Evolutionary conservation across 2,113 vertebrate species (phyloP).

Genomic region (Apteryx mantelli): DNA sequence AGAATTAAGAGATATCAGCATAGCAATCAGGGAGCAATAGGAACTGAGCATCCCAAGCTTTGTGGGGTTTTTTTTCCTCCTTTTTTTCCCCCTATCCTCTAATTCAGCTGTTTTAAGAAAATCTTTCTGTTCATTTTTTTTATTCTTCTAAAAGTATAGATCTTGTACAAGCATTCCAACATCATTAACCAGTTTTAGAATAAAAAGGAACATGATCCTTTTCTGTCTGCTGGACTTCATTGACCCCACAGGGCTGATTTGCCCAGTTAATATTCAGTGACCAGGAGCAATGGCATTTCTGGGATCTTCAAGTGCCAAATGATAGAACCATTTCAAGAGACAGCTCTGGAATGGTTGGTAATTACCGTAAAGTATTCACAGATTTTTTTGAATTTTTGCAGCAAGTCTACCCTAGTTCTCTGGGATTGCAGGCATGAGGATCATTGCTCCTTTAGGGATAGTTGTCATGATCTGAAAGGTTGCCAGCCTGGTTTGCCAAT

Average conservation of each 20-base stretch:
- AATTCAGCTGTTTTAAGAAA: background rate
- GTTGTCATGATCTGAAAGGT: background rate
- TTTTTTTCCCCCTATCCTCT: background rate
- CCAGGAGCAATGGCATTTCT: background rate
- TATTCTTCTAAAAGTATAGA: background rate
- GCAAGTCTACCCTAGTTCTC: background rate
- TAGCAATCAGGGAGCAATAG: background rate
- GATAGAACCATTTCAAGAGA: background rate
- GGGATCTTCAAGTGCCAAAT: background rate
- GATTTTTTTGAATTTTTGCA: background rate
- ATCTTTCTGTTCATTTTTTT: background rate
- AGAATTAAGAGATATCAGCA: background rate
- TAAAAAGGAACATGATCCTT: background rate
- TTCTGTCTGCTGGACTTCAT: background rate
- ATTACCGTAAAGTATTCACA: background rate
- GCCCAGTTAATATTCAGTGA: background rate
- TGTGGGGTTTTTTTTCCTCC: accelerated
- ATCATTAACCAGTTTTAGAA: background rate
- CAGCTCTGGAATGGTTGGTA: background rate
- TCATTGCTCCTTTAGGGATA: background rate
- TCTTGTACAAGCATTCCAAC: background rate
- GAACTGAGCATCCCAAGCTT: background rate
- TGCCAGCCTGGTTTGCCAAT: background rate
- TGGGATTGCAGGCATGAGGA: background rate
- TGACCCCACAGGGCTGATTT: background rate